A percentile compares a stretch with the other conserved stretches of the same genome.
Conservation (phyloP, 2,113 vertebrate species). For the Sigmodon hispidus region DNA sequence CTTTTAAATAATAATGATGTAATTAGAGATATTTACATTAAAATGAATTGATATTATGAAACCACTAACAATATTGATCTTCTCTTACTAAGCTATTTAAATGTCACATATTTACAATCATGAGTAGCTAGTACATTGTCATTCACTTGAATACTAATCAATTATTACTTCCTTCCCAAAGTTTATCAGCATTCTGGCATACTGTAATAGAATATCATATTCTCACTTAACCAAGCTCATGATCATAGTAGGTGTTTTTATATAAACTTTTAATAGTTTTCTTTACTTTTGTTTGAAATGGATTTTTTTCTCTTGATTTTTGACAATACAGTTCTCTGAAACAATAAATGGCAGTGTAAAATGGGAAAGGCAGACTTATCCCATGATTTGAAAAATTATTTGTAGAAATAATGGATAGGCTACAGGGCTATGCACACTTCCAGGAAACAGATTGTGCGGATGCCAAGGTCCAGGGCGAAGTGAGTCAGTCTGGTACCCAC, state of each 20-base stretch:
- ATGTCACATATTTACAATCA: background rate
- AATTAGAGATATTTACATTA: background rate
- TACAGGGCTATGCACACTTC: background rate
- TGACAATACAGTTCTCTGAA: background rate
- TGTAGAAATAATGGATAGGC: background rate
- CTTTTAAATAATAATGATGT: constrained; percentile 11
- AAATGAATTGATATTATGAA: background rate
- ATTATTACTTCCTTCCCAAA: background rate
- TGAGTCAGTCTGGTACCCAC: background rate
- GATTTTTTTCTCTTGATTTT: background rate
- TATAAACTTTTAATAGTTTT: constrained; percentile 21
- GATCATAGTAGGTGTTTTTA: background rate
- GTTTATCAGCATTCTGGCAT: background rate
- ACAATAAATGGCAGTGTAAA: background rate
- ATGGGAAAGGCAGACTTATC: background rate
- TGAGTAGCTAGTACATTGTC: background rate
- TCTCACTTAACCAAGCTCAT: constrained; percentile 44
- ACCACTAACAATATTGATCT: constrained; percentile 10
- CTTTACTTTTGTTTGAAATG: constrained; percentile 21
- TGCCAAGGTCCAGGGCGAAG: background rate
- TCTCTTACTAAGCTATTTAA: constrained; percentile 25
- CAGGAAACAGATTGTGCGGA: background rate
- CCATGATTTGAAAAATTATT: background rate
- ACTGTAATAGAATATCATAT: background rate
- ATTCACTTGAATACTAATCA: background rate